These are phyloP conservation scores for Margaritifera margaritifera DNA, from an alignment of 2,888 invertebrate species.

Conservation along the genomic window DNA sequence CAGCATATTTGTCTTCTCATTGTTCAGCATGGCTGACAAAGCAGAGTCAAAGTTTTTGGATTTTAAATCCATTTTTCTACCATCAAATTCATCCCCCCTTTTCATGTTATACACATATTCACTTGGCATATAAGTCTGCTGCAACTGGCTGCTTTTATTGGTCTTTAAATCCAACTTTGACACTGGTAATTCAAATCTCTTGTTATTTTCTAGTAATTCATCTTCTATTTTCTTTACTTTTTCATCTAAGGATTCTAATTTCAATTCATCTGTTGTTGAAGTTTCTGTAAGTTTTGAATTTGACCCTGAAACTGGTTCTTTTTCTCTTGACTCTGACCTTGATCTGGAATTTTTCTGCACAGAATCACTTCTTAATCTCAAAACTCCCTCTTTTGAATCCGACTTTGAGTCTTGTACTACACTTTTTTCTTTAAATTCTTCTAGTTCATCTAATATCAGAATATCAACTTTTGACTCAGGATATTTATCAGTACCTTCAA, in stretches of 20 bases:
- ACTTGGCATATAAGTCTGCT: slow-evolving; percentile 48
- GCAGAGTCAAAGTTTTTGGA: slow-evolving; percentile 63
- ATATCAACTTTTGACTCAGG: slow-evolving; percentile 5
- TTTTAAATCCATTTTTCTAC: slow-evolving; percentile 56
- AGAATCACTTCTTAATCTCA: too few species aligned
- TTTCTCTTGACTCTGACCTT: too few species aligned
- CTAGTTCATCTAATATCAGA: slow-evolving; percentile 3
- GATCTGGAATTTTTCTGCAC: too few species aligned
- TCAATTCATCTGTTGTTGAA: slow-evolving; percentile 10
- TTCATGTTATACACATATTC: slow-evolving; percentile 56
- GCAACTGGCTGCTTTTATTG: slow-evolving; percentile 12
- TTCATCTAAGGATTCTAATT: slow-evolving; percentile 31
- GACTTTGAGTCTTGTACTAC: neutral
- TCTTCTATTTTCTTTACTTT: slow-evolving; percentile 31
- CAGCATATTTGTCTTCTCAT: slow-evolving; percentile 35
- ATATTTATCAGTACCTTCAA: neutral
- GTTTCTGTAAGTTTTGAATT: neutral
- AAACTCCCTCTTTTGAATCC: neutral
- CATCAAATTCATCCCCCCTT: slow-evolving; percentile 56
- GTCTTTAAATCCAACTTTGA: neutral
- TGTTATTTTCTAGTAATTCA: slow-evolving; percentile 29
- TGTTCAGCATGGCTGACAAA: slow-evolving; percentile 56
- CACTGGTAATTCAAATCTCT: slow-evolving; percentile 4
- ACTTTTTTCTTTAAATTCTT: neutral
- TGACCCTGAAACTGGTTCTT: too few species aligned